Conservation (phyloP, 2,888 invertebrate species). For the Metopia argyrocephala region DNA sequence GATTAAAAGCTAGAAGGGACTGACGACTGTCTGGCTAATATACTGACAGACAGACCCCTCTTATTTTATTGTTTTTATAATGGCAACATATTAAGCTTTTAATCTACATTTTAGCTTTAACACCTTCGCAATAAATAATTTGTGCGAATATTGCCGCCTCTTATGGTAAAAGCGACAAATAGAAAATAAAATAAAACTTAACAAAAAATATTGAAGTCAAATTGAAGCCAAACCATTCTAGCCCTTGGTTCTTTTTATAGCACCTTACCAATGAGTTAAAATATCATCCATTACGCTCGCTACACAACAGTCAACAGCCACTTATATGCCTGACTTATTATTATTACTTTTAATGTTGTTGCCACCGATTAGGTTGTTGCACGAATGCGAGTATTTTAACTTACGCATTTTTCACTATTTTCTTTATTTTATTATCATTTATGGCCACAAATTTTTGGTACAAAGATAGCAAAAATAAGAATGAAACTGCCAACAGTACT, state of each 20-base stretch:
- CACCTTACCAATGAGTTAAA: not conserved
- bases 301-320: constrained; percentile 26
- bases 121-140: constrained; percentile 39
- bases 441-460: constrained; percentile 34
- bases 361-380: not conserved
- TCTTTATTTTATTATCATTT: constrained; percentile 28
- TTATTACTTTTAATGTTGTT: not conserved
- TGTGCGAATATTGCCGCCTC: constrained; percentile 10
- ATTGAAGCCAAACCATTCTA: not conserved
- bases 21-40: not conserved
- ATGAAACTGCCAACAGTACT: not conserved
- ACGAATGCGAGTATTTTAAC: constrained; percentile 8
- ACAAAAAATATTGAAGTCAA: not conserved
- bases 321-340: constrained; percentile 44
- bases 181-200: not conserved
- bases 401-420: constrained; percentile 26
- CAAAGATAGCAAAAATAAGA: not conserved
- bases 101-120: constrained; percentile 25
- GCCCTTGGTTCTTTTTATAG: not conserved
- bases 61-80: not conserved
- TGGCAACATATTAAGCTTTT: constrained; percentile 4
- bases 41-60: not conserved
- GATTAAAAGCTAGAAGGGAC: not conserved
- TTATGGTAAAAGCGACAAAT: not conserved
- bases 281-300: constrained; percentile 13